These are phyloP conservation scores for Scomber scombrus DNA, from an alignment of 2,113 vertebrate genomes.

Conservation along the genomic window DNA sequence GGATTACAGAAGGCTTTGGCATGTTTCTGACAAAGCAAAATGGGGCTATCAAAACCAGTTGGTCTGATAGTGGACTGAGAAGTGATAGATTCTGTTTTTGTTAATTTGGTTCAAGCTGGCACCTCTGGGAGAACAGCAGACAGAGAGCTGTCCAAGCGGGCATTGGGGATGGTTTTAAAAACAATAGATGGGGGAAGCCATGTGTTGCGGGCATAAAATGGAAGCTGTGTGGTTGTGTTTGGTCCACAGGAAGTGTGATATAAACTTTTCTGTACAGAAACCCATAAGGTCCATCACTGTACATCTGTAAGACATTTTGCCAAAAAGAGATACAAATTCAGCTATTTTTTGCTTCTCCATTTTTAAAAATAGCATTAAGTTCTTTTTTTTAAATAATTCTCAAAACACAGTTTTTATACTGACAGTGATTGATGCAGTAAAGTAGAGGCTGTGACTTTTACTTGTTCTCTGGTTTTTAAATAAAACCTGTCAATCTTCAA, in stretches of 20 bases:
- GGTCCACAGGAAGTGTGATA: slow-evolving; percentile 39
- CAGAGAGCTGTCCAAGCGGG: slow-evolving; percentile 59
- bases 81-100: slow-evolving; percentile 63
- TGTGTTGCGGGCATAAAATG: slow-evolving; percentile 41
- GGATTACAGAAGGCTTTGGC: slow-evolving; percentile 62
- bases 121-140: slow-evolving; percentile 66
- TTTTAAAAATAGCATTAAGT: slow-evolving; percentile 3
- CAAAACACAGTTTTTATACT: neutral
- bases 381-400: too few species aligned
- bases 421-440: neutral
- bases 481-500: slow-evolving; percentile 39
- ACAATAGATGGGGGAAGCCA: slow-evolving; percentile 63
- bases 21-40: slow-evolving; percentile 76
- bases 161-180: slow-evolving; percentile 70
- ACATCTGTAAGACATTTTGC: slow-evolving; percentile 48
- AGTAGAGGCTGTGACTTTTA: slow-evolving; percentile 10
- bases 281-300: slow-evolving; percentile 17
- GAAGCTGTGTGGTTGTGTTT: slow-evolving; percentile 28
- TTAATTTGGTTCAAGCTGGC: slow-evolving; percentile 67
- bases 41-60: slow-evolving; percentile 72
- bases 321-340: slow-evolving; percentile 10
- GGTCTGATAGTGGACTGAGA: slow-evolving; percentile 52
- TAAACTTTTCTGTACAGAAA: slow-evolving; percentile 43
- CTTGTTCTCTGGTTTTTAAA: slow-evolving; percentile 19
- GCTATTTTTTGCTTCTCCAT: neutral